Evolutionary conservation across 2,113 vertebrate genomes (phyloP).

Genomic region (Oryzias melastigma): DNA sequence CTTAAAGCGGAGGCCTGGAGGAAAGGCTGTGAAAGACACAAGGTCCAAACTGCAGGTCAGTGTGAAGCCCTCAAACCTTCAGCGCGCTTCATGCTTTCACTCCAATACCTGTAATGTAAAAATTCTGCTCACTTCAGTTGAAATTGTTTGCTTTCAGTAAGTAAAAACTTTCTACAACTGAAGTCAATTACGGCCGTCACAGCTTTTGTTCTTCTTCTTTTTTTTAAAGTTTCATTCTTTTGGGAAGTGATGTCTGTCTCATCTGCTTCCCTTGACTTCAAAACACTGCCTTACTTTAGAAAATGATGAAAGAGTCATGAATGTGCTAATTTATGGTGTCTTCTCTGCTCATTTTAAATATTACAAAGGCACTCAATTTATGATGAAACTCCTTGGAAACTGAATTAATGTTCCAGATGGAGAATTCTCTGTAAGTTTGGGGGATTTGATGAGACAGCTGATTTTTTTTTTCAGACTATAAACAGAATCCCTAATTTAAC

Average conservation of each 20-base stretch:
- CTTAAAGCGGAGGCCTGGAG: constrained; percentile 2
- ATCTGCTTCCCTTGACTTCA: constrained; percentile 34
- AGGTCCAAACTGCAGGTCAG: too few relatives aligned
- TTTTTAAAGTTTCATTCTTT: constrained; percentile 4
- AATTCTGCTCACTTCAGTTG: too few relatives aligned
- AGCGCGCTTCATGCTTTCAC: too few relatives aligned
- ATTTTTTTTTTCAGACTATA: constrained; percentile 23
- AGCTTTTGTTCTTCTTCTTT: constrained; percentile 30
- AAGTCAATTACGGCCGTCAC: constrained; percentile 43
- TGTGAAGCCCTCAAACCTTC: too few relatives aligned
- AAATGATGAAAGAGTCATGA: constrained; percentile 64
- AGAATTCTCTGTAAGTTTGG: constrained; percentile 27
- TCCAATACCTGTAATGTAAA: too few relatives aligned
- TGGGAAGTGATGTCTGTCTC: constrained; percentile 33
- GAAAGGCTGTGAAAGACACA: constrained; percentile 13
- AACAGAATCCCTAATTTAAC: constrained; percentile 13
- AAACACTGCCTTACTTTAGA: constrained; percentile 46
- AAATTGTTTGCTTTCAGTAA: too few relatives aligned
- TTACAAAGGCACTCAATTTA: constrained; percentile 48
- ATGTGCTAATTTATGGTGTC: constrained; percentile 56
- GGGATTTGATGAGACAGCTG: constrained; percentile 46
- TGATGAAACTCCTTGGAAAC: constrained; percentile 70
- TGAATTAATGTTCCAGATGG: constrained; percentile 35
- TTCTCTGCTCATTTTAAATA: constrained; percentile 39
- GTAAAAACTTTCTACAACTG: constrained; percentile 15